Evolutionary conservation across 2,888 invertebrate species (phyloP).

Genomic region (Epinotia ramella): DNA sequence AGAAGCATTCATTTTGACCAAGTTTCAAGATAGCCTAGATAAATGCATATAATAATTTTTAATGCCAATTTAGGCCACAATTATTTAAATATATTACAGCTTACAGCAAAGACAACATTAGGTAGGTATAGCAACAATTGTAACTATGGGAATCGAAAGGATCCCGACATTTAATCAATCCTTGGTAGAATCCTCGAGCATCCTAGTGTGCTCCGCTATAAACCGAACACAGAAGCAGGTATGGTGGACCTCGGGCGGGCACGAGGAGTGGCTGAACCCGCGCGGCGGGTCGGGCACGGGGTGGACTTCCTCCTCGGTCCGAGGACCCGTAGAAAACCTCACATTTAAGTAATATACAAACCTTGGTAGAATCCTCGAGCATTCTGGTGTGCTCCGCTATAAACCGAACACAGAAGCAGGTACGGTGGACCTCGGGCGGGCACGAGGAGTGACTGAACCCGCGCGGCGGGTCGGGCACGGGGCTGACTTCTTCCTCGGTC

Average conservation of each 20-base stretch:
- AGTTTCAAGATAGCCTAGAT: too few species aligned
- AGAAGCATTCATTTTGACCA: too few species aligned
- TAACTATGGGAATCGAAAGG: too few species aligned
- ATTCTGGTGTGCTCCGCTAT: constrained; percentile 97
- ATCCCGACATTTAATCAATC: constrained; percentile 71
- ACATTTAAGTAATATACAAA: too few species aligned
- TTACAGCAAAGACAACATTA: too few species aligned
- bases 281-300: constrained; percentile 92
- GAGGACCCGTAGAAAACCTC: constrained; percentile 92
- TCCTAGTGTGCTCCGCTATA: constrained; percentile 96
- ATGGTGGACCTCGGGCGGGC: constrained; percentile 94
- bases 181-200: constrained; percentile 96
- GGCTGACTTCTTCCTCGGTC: constrained; percentile 84
- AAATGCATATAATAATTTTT: too few species aligned
- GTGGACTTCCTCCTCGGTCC: constrained; percentile 81
- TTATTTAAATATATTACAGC: too few species aligned
- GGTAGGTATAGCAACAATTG: too few species aligned
- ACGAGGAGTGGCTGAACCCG: constrained; percentile 94
- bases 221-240: constrained; percentile 96
- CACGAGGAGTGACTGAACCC: constrained; percentile 95
- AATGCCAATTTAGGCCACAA: too few species aligned
- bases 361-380: constrained; percentile 97
- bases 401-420: constrained; percentile 96
- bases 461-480: constrained; percentile 91
- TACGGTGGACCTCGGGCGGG: constrained; percentile 94